phyloP scores from a whole-genome alignment of 2,113 vertebrate species.

The Otocyon megalotis region DNA sequence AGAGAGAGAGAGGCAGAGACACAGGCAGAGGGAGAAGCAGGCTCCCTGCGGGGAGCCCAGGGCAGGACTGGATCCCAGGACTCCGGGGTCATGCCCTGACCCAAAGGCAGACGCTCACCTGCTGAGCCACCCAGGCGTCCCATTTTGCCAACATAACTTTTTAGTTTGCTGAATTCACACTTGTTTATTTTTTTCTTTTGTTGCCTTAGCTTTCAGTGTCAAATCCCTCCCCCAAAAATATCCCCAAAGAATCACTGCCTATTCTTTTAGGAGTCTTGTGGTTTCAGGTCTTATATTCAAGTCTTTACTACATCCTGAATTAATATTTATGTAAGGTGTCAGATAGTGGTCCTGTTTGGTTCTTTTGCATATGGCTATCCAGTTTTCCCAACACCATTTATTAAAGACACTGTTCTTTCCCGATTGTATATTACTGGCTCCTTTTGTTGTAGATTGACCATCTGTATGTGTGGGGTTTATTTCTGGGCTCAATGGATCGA shows the following conservation, averaged over 20 bases:
- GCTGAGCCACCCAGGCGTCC: too few relatives aligned
- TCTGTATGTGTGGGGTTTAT: background rate
- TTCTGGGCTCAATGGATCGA: background rate
- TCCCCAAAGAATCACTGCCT: background rate
- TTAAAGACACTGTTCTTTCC: background rate
- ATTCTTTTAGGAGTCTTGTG: background rate
- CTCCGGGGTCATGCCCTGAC: too few relatives aligned
- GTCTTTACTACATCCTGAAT: background rate
- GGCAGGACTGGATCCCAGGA: too few relatives aligned
- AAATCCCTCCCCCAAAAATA: background rate
- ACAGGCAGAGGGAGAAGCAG: too few relatives aligned
- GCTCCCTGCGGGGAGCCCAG: too few relatives aligned
- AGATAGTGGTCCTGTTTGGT: background rate
- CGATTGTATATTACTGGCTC: background rate
- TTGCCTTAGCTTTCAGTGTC: background rate
- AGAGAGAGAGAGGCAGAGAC: too few relatives aligned
- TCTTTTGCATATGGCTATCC: background rate
- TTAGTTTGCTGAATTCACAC: background rate
- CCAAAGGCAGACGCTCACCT: too few relatives aligned
- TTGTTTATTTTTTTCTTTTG: conserved; percentile 28
- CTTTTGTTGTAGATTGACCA: background rate
- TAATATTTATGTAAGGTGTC: background rate
- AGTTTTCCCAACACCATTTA: background rate
- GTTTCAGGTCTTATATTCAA: background rate
- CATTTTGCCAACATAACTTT: background rate